Evolutionary conservation across 2,888 invertebrate genomes (phyloP), one percentile per base, ranked within the genome.

Genomic region (Aphodius granarius): DNA sequence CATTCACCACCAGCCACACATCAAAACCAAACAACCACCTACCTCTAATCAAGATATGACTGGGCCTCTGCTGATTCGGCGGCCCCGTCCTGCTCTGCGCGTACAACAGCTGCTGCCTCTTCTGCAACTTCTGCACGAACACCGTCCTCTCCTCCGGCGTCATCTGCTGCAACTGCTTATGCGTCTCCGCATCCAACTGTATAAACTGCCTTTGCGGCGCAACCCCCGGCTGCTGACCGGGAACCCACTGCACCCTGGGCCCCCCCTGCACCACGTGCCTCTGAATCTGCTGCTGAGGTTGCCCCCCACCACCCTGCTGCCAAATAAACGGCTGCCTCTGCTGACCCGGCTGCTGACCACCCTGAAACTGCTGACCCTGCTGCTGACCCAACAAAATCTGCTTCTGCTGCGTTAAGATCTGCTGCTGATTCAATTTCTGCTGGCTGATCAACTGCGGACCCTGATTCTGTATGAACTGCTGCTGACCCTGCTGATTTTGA

Each of bases 151-250:
- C 94, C 78, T 94, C 91, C 0, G 94, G 94, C 82, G 94, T 94
- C 91, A 91, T 90, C 82, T 94, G 94, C 83, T 95, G 94, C 68
- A 95, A 87, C 81, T 95, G 94, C 13, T 94, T 94, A 84, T 95
- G 95, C 0, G 95, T 94, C 81, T 94, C 94, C 0, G 94, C 94
- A 81, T 95, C 95, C 80, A 95, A 86, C 80, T 95, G 95, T 77
- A 95, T 95, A 75, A 94, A 89, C 83, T 95, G 94, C 0, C 93
- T 88, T 79, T 89, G 89, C 3, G 88, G 89, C 16, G 82, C 82
- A 23, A 84, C 83, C 3, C 80, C 81, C 62, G 79, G 83, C 70
- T 75, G 78, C 66, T 79, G 80, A 68, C 80, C 83, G 0, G 83
- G 83, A 0, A 84, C 80, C 86, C 86, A 86, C 75, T 84, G 85